A percentile compares a stretch with the other conserved stretches of the same genome.
Conservation (phyloP, 1,140 invertebrate genomes). For the Drosophila littoralis region DNA sequence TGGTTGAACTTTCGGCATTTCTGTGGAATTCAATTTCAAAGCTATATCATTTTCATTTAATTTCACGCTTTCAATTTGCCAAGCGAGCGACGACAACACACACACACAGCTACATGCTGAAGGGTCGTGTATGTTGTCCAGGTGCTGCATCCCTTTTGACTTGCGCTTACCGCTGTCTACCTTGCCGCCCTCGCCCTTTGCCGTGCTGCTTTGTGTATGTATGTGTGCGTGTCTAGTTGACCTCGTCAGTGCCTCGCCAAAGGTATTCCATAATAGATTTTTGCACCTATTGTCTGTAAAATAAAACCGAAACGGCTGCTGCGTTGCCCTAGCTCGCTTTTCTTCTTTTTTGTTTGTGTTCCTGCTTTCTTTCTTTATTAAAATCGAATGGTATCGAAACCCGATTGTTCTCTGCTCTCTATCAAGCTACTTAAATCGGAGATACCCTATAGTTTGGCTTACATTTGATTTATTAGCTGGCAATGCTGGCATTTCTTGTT, state of each 20-base stretch:
- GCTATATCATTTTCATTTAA: slow-evolving; percentile 81
- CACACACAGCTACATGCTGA: slow-evolving; percentile 29
- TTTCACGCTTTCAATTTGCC: slow-evolving; percentile 77
- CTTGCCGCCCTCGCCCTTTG: background rate
- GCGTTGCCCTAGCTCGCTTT: background rate
- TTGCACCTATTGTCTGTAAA: slow-evolving; percentile 71
- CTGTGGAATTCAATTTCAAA: slow-evolving; percentile 81
- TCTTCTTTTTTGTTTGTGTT: background rate
- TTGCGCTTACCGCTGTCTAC: background rate
- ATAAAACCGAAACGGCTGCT: slow-evolving; percentile 42
- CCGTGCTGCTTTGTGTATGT: background rate
- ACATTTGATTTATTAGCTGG: background rate
- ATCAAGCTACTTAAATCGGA: background rate
- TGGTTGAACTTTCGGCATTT: slow-evolving; percentile 68
- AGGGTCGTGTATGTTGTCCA: slow-evolving; percentile 14
- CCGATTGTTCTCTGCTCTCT: background rate
- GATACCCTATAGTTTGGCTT: background rate
- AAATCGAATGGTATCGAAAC: background rate
- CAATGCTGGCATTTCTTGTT: too few relatives aligned
- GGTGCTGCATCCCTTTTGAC: slow-evolving; percentile 6
- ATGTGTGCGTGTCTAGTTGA: slow-evolving; percentile 31
- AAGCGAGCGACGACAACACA: slow-evolving; percentile 36
- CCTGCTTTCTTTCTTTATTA: background rate
- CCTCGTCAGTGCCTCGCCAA: slow-evolving; percentile 37
- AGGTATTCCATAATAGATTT: slow-evolving; percentile 68